Percentiles rank a stretch among this genome's conserved stretches.
Evolutionary conservation across 2,113 vertebrate genomes (phyloP).

Genomic region (Rhizomys pruinosus): DNA sequence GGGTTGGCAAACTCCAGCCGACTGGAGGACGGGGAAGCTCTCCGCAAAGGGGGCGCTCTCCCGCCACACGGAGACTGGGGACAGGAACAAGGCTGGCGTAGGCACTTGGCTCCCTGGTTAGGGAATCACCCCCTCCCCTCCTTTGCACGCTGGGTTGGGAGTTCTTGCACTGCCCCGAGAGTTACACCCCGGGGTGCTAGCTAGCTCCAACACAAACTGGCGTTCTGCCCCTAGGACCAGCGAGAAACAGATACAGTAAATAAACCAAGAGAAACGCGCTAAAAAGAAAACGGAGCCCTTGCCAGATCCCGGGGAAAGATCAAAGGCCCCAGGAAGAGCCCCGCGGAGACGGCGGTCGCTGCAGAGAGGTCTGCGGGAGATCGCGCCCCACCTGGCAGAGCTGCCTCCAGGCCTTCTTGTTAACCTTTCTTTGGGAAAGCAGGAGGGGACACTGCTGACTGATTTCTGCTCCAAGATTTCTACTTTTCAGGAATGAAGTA

Average conservation of each 20-base stretch:
- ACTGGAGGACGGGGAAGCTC: constrained; percentile 18
- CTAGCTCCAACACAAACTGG: background rate
- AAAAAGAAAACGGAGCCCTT: background rate
- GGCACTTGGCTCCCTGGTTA: background rate
- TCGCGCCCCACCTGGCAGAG: background rate
- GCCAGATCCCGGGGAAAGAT: constrained; percentile 2
- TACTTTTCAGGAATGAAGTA: background rate
- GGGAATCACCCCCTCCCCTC: background rate
- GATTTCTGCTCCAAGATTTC: background rate
- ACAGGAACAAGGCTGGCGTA: background rate
- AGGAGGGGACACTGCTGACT: background rate
- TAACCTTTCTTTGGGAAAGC: background rate
- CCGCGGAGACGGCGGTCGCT: rapidly evolving
- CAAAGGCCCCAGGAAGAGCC: constrained; percentile 51
- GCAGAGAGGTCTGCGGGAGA: rapidly evolving
- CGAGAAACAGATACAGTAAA: background rate
- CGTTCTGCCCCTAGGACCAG: background rate
- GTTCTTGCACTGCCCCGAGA: background rate
- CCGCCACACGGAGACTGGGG: background rate
- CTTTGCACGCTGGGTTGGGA: background rate
- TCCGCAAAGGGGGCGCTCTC: background rate
- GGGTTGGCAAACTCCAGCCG: background rate
- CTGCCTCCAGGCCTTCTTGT: background rate
- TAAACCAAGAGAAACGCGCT: constrained; percentile 19
- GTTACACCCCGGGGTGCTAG: background rate